These are phyloP conservation scores for Rhyacichthys aspro DNA, from an alignment of 2,797 vertebrate genomes.

Conservation along the genomic window DNA sequence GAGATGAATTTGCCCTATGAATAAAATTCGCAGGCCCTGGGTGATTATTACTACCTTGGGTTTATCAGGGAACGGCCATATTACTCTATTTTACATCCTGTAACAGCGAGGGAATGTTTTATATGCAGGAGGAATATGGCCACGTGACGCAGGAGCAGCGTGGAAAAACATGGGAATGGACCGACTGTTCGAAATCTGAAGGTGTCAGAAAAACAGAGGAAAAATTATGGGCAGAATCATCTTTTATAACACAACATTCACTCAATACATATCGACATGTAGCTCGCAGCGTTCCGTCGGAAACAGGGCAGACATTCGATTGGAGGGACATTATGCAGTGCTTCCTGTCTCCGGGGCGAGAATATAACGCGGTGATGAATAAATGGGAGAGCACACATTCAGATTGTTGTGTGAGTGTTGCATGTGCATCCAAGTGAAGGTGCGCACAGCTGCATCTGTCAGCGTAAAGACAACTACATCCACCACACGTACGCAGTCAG, in stretches of 20 bases:
- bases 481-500: slow-evolving; percentile 23
- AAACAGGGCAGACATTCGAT: slow-evolving; percentile 41
- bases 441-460: slow-evolving; percentile 24
- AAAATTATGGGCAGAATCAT: slow-evolving; percentile 20
- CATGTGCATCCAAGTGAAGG: slow-evolving; percentile 26
- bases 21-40: slow-evolving; percentile 59
- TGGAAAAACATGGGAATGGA: slow-evolving; percentile 25
- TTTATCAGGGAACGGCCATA: slow-evolving; percentile 57
- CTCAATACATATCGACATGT: slow-evolving; percentile 62
- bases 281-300: slow-evolving; percentile 18
- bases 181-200: slow-evolving; percentile 2
- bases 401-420: slow-evolving; percentile 9
- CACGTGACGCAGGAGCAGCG: too few relatives aligned
- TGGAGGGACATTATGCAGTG: slow-evolving; percentile 17
- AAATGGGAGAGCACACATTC: slow-evolving; percentile 7
- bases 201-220: slow-evolving; percentile 29
- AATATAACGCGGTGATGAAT: slow-evolving; percentile 23
- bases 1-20: slow-evolving; percentile 64
- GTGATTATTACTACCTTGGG: slow-evolving; percentile 58
- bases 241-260: slow-evolving; percentile 28
- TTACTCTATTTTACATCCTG: slow-evolving; percentile 59
- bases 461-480: slow-evolving; percentile 23
- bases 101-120: slow-evolving; percentile 37
- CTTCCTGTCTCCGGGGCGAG: slow-evolving; percentile 38
- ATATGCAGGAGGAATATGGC: neutral